Evolutionary conservation across 2,113 vertebrate species (phyloP).

Genomic region (Fulmarus glacialis): DNA sequence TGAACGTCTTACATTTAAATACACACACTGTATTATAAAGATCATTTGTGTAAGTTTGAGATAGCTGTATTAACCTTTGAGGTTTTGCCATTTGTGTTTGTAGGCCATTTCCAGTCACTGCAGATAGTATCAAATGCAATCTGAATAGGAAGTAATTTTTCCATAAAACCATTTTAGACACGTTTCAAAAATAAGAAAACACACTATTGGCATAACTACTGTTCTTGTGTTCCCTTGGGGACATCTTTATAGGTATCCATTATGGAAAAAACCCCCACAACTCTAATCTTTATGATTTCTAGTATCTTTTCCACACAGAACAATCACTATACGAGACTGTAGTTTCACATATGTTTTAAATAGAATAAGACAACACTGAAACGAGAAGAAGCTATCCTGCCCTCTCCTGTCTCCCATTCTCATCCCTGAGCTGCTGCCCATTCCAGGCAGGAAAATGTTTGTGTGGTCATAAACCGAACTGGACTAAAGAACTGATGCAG

Average conservation of each 20-base stretch:
- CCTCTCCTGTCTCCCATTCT: neutral
- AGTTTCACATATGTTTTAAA: neutral
- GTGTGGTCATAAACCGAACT: neutral
- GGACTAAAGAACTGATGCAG: neutral
- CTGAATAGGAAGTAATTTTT: neutral
- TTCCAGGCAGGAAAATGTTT: neutral
- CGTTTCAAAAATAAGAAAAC: neutral
- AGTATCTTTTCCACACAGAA: neutral
- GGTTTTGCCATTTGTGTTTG: neutral
- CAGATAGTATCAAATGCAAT: neutral
- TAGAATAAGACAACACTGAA: neutral
- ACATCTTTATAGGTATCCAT: neutral
- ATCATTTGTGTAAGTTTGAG: neutral
- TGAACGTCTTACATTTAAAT: neutral
- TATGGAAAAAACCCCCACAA: accelerated
- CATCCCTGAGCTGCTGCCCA: neutral
- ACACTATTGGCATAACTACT: neutral
- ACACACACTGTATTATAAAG: neutral
- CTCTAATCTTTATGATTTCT: neutral
- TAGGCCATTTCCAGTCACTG: neutral
- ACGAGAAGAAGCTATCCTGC: neutral
- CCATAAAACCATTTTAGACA: neutral
- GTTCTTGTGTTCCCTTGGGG: neutral
- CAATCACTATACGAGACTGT: neutral
- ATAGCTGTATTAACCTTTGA: neutral